These are phyloP conservation scores for Melospiza melodia DNA, from an alignment of 2,113 vertebrate species.

Conservation along the genomic window DNA sequence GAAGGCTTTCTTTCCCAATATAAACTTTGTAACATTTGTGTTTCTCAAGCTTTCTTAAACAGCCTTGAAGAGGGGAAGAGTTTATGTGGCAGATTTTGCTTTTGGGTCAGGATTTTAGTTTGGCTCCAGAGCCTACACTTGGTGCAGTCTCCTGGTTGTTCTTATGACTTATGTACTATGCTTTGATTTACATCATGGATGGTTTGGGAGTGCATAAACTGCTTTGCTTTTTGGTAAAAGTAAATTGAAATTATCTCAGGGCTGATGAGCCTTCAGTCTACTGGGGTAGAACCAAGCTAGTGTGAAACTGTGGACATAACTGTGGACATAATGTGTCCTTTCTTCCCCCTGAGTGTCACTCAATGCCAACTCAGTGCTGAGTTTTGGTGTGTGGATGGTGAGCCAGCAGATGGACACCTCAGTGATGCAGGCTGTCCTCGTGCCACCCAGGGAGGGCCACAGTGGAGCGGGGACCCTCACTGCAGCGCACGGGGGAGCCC, in stretches of 20 bases:
- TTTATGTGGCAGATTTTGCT: background rate
- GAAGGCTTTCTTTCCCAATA: background rate
- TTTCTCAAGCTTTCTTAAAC: background rate
- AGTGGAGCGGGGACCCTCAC: background rate
- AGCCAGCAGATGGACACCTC: background rate
- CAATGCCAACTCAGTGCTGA: background rate
- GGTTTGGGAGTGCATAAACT: background rate
- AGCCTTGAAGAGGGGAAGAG: background rate
- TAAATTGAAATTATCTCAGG: background rate
- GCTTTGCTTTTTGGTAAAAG: background rate
- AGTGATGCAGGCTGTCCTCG: accelerated
- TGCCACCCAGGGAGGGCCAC: background rate
- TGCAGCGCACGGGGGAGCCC: accelerated
- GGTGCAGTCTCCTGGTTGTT: background rate
- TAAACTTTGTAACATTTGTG: background rate
- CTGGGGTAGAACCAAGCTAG: background rate
- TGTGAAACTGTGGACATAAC: background rate
- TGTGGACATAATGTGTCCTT: background rate
- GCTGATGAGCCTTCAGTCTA: background rate
- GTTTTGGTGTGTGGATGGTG: background rate
- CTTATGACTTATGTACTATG: background rate
- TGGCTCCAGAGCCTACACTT: background rate
- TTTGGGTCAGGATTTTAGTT: background rate
- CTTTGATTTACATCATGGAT: background rate
- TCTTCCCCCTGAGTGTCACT: background rate